Conservation (phyloP, 2,797 vertebrate species). For the Intellagama lesueurii region DNA sequence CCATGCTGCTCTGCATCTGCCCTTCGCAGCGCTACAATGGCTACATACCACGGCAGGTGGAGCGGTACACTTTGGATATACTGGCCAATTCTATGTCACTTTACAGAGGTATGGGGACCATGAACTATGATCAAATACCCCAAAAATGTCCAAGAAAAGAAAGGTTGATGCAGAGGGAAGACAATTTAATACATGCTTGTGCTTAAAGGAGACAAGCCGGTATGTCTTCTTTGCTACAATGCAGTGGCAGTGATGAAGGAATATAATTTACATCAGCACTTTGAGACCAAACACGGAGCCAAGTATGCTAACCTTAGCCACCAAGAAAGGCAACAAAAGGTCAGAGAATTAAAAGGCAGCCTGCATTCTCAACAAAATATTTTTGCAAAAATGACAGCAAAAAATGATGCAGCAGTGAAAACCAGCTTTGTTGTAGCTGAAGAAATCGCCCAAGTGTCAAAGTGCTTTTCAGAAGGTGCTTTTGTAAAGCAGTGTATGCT, state of each 20-base stretch:
- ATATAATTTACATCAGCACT: not conserved
- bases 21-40: no score
- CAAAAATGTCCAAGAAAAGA: no score
- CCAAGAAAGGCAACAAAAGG: not conserved
- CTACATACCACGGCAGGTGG: no score
- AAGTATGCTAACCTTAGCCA: conserved; percentile 6
- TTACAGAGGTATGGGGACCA: no score
- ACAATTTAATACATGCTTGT: no score
- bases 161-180: no score
- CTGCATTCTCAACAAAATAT: conserved; percentile 1
- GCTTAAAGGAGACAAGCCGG: no score
- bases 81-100: no score
- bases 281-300: not conserved
- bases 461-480: not conserved
- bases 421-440: not conserved
- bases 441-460: not conserved
- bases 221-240: no score
- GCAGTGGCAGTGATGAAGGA: not conserved
- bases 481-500: not conserved
- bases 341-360: conserved; percentile 19
- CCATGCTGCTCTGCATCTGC: no score
- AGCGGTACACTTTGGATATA: no score
- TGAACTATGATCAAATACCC: no score
- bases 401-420: not conserved
- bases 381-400: not conserved